These are phyloP conservation scores for Bungarus multicinctus DNA, from an alignment of 2,113 vertebrate species.

Conservation along the genomic window DNA sequence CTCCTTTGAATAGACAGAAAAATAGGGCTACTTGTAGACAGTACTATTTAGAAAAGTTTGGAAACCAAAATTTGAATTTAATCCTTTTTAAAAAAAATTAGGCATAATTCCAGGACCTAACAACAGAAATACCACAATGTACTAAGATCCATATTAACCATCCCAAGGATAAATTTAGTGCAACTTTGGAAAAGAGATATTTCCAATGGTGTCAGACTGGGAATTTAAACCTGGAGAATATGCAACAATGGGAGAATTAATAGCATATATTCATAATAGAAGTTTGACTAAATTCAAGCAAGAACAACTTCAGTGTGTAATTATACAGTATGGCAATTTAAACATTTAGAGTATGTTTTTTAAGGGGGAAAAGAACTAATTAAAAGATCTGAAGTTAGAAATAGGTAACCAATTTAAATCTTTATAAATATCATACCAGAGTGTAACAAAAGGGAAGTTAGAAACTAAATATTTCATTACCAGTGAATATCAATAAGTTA, in stretches of 20 bases:
- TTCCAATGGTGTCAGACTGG: not conserved
- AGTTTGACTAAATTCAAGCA: not conserved
- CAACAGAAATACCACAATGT: not conserved
- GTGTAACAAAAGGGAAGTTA: not conserved
- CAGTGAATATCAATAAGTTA: not conserved
- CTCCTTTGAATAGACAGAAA: no score
- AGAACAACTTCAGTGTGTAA: not conserved
- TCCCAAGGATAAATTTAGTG: not conserved
- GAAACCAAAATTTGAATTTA: not conserved
- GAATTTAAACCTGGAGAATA: not conserved
- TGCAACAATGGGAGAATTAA: not conserved
- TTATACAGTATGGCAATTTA: not conserved
- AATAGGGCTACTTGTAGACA: not conserved
- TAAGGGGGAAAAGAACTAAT: not conserved
- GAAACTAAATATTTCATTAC: not conserved
- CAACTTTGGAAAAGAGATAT: not conserved
- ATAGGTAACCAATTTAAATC: not conserved
- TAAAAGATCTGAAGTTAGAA: not conserved
- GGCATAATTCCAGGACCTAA: not conserved
- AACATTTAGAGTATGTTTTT: not conserved
- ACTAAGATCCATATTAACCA: not conserved
- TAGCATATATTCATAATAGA: not conserved
- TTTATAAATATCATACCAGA: not conserved
- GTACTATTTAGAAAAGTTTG: not conserved
- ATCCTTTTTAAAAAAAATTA: not conserved